phyloP scores from a whole-genome alignment of 1,140 invertebrate genomes.

The Brachionus calyciflorus region DNA sequence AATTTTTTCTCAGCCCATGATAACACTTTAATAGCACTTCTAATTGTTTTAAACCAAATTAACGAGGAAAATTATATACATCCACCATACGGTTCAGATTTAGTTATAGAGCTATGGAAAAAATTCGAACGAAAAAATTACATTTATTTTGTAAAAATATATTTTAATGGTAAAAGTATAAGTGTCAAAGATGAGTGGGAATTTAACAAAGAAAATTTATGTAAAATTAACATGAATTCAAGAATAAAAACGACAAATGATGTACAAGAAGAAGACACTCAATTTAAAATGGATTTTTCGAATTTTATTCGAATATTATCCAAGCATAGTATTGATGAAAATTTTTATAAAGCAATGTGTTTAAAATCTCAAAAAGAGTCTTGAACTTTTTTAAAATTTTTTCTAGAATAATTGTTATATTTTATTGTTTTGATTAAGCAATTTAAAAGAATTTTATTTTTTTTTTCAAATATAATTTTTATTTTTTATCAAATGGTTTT shows the following conservation, averaged over 20 bases:
- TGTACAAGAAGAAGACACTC: background rate
- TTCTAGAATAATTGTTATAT: too few relatives aligned
- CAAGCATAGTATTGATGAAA: background rate
- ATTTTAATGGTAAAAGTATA: slow-evolving; percentile 8
- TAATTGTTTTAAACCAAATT: background rate
- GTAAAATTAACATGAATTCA: background rate
- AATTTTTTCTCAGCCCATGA: slow-evolving; percentile 44
- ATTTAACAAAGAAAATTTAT: background rate
- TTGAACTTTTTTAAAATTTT: too few relatives aligned
- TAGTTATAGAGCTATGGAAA: slow-evolving; percentile 24
- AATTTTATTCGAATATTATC: background rate
- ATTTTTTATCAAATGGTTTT: too few relatives aligned
- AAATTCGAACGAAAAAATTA: background rate
- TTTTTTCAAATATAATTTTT: too few relatives aligned
- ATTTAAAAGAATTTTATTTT: too few relatives aligned
- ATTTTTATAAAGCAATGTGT: slow-evolving; percentile 8
- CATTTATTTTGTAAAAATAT: slow-evolving; percentile 1
- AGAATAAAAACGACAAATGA: background rate
- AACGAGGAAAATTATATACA: background rate
- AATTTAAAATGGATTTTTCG: background rate
- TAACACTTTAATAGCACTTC: slow-evolving; percentile 20
- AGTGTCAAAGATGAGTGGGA: background rate
- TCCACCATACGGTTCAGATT: background rate
- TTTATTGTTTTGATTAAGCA: too few relatives aligned
- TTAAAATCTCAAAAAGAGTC: slow-evolving; percentile 19